Conservation (phyloP, 2,113 vertebrate genomes). For the Anoura caudifer region DNA sequence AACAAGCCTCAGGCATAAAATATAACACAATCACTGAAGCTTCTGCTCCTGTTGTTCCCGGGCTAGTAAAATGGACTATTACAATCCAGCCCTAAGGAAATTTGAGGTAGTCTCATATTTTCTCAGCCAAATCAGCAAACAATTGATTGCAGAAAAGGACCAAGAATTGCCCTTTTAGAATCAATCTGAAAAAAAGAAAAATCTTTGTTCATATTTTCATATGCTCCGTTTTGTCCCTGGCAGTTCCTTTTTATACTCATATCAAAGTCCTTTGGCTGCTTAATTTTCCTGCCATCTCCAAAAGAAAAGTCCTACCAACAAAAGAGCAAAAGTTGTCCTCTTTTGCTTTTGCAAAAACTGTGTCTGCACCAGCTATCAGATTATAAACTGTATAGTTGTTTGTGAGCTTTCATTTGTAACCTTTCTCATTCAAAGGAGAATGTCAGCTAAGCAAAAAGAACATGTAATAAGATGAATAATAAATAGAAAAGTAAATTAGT, state of each 20-base stretch:
- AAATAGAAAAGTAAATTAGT: neutral
- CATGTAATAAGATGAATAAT: neutral
- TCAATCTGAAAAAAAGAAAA: neutral
- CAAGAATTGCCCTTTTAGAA: neutral
- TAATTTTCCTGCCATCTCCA: constrained; percentile 1
- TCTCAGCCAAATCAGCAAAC: constrained; percentile 30
- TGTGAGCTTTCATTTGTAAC: neutral
- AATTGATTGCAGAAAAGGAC: constrained; percentile 4
- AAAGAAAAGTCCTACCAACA: neutral
- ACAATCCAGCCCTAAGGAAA: neutral
- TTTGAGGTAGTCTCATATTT: constrained; percentile 10
- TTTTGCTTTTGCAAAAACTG: neutral
- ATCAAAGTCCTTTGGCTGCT: neutral
- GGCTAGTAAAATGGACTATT: constrained; percentile 41
- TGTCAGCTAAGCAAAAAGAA: neutral
- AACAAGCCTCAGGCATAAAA: neutral
- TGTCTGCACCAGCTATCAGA: neutral
- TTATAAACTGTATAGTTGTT: neutral
- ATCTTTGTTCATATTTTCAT: neutral
- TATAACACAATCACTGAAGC: neutral
- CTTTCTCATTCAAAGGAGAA: neutral
- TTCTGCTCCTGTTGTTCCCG: neutral
- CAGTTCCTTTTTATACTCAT: neutral
- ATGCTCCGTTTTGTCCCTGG: neutral
- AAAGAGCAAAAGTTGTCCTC: neutral